Conservation (phyloP, 2,113 vertebrate genomes). For the Nothocercus julius region DNA sequence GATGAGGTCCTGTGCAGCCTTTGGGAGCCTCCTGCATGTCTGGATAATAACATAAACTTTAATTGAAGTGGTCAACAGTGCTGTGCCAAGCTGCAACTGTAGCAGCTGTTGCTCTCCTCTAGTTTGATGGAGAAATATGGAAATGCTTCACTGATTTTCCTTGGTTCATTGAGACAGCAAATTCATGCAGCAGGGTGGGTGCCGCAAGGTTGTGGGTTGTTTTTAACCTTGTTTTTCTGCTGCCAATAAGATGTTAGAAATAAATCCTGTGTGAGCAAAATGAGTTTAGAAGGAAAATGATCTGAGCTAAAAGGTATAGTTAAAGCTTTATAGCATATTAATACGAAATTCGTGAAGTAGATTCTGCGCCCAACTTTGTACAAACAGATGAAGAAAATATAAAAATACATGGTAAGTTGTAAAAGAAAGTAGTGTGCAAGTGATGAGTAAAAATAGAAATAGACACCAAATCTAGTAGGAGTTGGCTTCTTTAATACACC, state of each 20-base stretch:
- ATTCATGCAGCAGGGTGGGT: not conserved
- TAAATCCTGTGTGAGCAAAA: not conserved
- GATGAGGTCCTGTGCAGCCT: too few relatives aligned
- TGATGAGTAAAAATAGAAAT: not conserved
- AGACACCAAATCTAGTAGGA: not conserved
- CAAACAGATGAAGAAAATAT: not conserved
- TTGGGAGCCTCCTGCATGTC: not conserved
- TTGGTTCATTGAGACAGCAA: not conserved
- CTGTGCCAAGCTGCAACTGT: not conserved
- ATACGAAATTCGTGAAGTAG: not conserved
- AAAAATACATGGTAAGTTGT: not conserved
- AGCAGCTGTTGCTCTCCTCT: conserved; percentile 11
- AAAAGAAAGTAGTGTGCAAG: not conserved
- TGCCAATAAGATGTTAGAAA: not conserved
- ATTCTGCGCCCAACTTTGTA: not conserved
- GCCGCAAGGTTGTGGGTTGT: not conserved
- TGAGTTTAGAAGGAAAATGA: not conserved
- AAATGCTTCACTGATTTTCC: not conserved
- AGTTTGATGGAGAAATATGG: not conserved
- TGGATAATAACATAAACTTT: not conserved
- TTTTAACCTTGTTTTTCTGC: not conserved
- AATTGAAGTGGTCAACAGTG: not conserved
- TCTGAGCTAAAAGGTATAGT: not conserved
- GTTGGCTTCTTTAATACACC: not conserved
- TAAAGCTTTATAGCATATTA: not conserved